phyloP scores from a whole-genome alignment of 2,113 vertebrate species.

The Glareola pratincola region DNA sequence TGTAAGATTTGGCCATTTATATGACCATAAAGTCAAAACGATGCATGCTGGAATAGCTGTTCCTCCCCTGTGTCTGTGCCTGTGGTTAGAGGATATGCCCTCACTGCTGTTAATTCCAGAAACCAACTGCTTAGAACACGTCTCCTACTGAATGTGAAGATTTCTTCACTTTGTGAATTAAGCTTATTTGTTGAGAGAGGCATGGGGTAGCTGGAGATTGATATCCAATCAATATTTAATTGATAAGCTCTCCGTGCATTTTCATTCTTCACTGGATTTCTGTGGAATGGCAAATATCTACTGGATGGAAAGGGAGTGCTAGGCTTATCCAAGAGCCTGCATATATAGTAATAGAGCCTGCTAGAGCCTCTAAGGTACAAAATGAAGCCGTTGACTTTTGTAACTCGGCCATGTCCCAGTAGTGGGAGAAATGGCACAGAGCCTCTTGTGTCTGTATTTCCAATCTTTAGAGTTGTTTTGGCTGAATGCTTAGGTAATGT shows the following conservation, averaged over 20 bases:
- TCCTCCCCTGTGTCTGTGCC: neutral
- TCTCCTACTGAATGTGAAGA: neutral
- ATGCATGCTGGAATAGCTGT: neutral
- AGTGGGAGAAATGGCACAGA: neutral
- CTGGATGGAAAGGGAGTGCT: neutral
- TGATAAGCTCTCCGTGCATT: neutral
- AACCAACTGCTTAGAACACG: neutral
- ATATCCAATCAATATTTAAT: neutral
- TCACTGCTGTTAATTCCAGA: neutral
- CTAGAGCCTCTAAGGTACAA: neutral
- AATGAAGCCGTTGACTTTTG: neutral
- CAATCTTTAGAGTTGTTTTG: neutral
- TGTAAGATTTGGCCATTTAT: constrained; percentile 12
- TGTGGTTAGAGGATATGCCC: neutral
- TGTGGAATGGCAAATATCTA: neutral
- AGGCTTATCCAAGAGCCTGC: neutral
- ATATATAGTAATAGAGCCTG: neutral
- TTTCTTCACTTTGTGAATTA: neutral
- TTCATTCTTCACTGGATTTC: neutral
- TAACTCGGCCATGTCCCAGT: neutral
- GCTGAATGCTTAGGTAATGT: neutral
- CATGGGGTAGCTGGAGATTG: neutral
- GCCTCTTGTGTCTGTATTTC: constrained; percentile 36
- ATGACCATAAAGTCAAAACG: neutral
- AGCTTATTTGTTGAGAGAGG: neutral